Evolutionary conservation across 1,140 invertebrate species (phyloP).

Genomic region (Musca vetustissima): DNA sequence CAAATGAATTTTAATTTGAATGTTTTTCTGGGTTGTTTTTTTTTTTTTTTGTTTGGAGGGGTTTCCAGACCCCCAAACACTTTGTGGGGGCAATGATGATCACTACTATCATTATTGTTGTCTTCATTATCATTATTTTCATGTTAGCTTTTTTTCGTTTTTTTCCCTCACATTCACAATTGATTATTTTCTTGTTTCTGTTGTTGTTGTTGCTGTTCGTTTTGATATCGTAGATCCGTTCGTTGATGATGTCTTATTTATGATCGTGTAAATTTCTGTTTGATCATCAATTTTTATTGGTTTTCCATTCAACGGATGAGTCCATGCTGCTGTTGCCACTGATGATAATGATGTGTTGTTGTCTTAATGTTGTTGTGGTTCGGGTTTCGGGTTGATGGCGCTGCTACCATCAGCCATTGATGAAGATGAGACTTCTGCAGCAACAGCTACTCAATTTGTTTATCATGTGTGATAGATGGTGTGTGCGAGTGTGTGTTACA

Average conservation of each 20-base stretch:
- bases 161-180: background rate
- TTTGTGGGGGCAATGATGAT: no score
- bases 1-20: no score
- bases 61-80: no score
- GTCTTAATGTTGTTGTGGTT: background rate
- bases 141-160: background rate
- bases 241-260: constrained; percentile 11
- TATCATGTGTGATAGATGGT: no score
- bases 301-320: constrained; percentile 8
- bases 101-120: no score
- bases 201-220: no score
- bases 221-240: background rate
- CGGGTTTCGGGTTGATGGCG: background rate
- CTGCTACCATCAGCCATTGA: background rate
- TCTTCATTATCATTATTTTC: no score
- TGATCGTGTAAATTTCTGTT: constrained; percentile 24
- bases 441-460: no score
- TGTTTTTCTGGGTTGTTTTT: no score
- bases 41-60: no score
- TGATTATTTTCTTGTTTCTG: background rate
- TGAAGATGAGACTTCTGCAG: no score
- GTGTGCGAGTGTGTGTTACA: no score
- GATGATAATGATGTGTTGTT: background rate
- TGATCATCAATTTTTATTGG: constrained; percentile 23
- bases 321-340: background rate